Base-by-base conservation (phyloP, 1,140 invertebrate species). In the Andricus grossulariae region DNA sequence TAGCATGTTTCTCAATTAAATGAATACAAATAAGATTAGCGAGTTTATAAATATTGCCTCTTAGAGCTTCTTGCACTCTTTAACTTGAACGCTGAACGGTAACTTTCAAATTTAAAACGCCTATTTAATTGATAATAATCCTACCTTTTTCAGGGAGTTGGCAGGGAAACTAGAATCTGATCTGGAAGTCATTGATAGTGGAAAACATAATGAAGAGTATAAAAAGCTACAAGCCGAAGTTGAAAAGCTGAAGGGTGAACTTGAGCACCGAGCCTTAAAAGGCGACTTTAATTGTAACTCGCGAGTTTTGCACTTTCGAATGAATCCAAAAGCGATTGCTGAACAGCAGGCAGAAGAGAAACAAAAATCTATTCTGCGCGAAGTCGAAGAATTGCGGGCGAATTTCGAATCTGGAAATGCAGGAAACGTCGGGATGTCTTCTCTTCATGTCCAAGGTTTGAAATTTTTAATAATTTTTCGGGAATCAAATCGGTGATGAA, bases 281-380 rank as follows among this genome's bases (percentile, higher is more conserved):
- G 93, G 91, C 39, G 94, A 92, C 82, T 93, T 91, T 81, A 93
- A 92, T 79, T 88, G 87, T 49, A 85, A 90, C 66, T 85, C 90
- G 45, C 93, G 90, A 90, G 81, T 96, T 84, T 88, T 96, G 66
- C 93, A 97, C 84, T 91, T 94, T 21, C 91, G 88, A 60, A 93
- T 95, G 75, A 98, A 98, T 92, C 97, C 97, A 0, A 92, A 95
- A 2, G 91, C 94, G 0, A 91, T 94, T 72, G 95, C 95, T 0
- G 93, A 94, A 78, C 91, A 94, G 81, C 91, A 94, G 74, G 91
- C 94, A 7, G 92, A 94, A 82, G 92, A 94, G 72, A 93, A 96
- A 80, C 91, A 96, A 19, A 93, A 94, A 78, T 93, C 94, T 50
- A 86, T 97, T 10, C 92, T 94, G 80, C 93, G 94, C 70, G 97